Evolutionary conservation across 1,140 invertebrate species (phyloP).

Genomic region (Drosophila ambigua): DNA sequence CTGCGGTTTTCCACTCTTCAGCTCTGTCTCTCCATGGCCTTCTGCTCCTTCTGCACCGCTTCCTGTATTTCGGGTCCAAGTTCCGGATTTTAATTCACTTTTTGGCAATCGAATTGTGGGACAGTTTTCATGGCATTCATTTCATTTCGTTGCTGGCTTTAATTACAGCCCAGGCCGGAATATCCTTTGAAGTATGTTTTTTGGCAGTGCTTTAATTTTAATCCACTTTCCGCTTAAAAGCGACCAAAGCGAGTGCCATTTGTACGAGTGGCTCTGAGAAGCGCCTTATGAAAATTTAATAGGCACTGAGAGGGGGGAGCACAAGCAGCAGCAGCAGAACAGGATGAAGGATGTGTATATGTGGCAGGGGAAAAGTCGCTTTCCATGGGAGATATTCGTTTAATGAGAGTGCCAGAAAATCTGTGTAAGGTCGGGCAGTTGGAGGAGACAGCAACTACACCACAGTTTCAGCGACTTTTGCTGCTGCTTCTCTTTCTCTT

Average conservation of each 20-base stretch:
- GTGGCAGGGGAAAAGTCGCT: neutral
- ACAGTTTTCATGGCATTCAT: constrained; percentile 55
- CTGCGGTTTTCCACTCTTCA: constrained; percentile 24
- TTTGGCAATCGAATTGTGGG: constrained; percentile 69
- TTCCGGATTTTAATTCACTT: constrained; percentile 64
- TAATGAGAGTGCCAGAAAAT: constrained; percentile 47
- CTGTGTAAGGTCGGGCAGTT: constrained; percentile 12
- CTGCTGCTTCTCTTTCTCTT: neutral
- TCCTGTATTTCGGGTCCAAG: constrained; percentile 21
- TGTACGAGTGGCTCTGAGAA: constrained; percentile 43
- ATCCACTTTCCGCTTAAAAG: constrained; percentile 68
- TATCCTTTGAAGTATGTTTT: constrained; percentile 56
- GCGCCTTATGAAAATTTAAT: constrained; percentile 76
- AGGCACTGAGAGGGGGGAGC: constrained; percentile 40
- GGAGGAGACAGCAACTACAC: neutral
- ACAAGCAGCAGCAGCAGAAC: no score
- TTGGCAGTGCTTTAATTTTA: constrained; percentile 61
- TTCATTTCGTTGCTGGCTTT: constrained; percentile 48
- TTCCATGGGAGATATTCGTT: constrained; percentile 6
- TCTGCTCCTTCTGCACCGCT: constrained; percentile 16
- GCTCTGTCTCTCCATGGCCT: constrained; percentile 14
- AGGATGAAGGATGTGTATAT: no score
- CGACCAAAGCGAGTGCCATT: constrained; percentile 50
- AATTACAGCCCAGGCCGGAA: constrained; percentile 39
- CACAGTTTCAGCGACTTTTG: neutral